Evolutionary conservation across 2,113 vertebrate genomes (phyloP).

Genomic region (Anser cygnoides): DNA sequence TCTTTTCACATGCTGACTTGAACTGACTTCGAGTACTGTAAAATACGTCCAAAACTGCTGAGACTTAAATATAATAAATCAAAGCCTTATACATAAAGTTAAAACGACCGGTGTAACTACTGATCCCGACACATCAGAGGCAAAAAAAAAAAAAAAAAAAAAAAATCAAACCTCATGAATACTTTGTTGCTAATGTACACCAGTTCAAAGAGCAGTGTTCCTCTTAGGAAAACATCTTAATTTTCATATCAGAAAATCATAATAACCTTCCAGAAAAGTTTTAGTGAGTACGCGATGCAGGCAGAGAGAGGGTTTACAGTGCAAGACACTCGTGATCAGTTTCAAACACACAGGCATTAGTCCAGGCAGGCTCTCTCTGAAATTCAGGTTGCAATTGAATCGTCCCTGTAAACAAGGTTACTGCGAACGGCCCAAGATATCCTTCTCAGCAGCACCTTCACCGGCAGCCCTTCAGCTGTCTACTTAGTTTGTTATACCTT

Average conservation of each 20-base stretch:
- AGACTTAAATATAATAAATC: constrained; percentile 53
- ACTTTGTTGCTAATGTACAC: constrained; percentile 13
- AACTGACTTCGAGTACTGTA: neutral
- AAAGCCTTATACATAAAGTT: constrained; percentile 2
- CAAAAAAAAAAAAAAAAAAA: neutral
- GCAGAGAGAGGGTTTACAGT: neutral
- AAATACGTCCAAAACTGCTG: neutral
- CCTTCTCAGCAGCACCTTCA: constrained; percentile 49
- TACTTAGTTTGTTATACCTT: constrained; percentile 62
- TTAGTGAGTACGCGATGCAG: neutral
- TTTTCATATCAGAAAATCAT: constrained; percentile 52
- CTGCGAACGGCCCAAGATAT: constrained; percentile 40
- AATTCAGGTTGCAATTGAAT: constrained; percentile 64
- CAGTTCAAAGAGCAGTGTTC: constrained; percentile 34
- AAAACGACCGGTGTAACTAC: constrained; percentile 20
- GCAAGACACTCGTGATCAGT: constrained; percentile 22
- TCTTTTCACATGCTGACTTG: constrained; percentile 14
- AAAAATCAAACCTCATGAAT: constrained; percentile 48
- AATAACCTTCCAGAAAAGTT: constrained; percentile 58
- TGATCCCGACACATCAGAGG: constrained; percentile 33
- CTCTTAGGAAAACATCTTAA: constrained; percentile 46
- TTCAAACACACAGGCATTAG: constrained; percentile 47
- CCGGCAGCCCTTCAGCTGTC: constrained; percentile 56
- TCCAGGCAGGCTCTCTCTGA: constrained; percentile 60
- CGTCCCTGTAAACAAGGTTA: constrained; percentile 72